Conservation (phyloP, 2,113 vertebrate genomes). For the Ahaetulla prasina region DNA sequence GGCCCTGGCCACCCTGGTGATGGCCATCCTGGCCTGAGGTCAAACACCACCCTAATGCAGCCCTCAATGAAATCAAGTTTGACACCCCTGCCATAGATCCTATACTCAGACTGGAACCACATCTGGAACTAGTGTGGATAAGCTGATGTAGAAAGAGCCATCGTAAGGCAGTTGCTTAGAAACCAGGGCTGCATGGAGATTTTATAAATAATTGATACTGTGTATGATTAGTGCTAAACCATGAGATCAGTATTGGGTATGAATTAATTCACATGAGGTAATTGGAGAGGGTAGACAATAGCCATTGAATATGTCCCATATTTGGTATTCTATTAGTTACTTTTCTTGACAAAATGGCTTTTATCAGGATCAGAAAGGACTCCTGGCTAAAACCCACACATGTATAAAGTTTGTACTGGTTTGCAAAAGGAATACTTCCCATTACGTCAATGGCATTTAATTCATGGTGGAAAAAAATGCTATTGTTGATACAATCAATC, state of each 20-base stretch:
- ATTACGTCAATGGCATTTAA: neutral
- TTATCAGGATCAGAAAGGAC: neutral
- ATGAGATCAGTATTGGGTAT: neutral
- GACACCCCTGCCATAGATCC: too few relatives aligned
- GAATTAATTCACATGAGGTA: neutral
- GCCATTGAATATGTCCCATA: neutral
- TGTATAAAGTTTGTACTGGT: neutral
- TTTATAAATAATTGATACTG: neutral
- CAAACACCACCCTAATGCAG: too few relatives aligned
- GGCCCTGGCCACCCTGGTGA: too few relatives aligned
- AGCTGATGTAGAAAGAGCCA: neutral
- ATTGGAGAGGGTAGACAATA: neutral
- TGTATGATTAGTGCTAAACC: neutral
- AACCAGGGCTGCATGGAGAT: neutral
- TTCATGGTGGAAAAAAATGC: neutral
- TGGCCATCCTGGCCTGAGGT: too few relatives aligned
- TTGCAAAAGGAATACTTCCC: neutral
- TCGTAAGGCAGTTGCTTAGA: neutral
- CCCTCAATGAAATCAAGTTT: too few relatives aligned
- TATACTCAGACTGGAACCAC: neutral
- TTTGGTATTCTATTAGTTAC: neutral
- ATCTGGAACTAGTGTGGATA: neutral
- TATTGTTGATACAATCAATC: neutral
- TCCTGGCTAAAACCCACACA: neutral
- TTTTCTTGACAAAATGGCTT: neutral